Conservation (phyloP, 2,888 invertebrate genomes). For the Acrobasis repandana region DNA sequence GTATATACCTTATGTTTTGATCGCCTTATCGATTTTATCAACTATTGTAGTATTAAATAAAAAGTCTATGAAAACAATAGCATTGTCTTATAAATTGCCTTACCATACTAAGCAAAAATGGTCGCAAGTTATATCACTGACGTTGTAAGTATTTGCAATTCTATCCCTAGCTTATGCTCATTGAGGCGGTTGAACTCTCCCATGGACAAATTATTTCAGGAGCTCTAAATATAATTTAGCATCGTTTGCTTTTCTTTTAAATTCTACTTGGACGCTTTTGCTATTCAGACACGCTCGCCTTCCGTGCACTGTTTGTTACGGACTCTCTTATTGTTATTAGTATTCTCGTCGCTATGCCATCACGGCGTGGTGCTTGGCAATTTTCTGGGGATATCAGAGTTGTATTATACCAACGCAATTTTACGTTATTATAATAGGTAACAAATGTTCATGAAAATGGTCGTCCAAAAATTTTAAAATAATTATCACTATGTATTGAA, state of each 20-base stretch:
- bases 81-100: too few relatives aligned
- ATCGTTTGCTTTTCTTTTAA: slow-evolving; percentile 1
- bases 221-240: slow-evolving; percentile 18
- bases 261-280: neutral
- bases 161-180: neutral
- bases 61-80: too few relatives aligned
- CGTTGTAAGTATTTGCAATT: neutral
- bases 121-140: neutral
- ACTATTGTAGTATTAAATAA: too few relatives aligned
- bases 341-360: neutral
- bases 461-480: too few relatives aligned
- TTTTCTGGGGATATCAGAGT: neutral
- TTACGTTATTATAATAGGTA: neutral
- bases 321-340: neutral
- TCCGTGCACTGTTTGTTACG: neutral
- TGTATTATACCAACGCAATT: neutral
- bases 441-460: neutral
- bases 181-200: slow-evolving; percentile 14
- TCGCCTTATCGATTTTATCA: too few relatives aligned
- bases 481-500: too few relatives aligned
- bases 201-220: slow-evolving; percentile 16
- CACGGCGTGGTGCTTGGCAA: neutral
- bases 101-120: neutral
- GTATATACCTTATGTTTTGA: too few relatives aligned
- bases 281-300: neutral